A percentile compares a stretch with the other conserved stretches of the same genome.
phyloP scores from a whole-genome alignment of 2,113 vertebrate species.

The Neodon shergylaensis region DNA sequence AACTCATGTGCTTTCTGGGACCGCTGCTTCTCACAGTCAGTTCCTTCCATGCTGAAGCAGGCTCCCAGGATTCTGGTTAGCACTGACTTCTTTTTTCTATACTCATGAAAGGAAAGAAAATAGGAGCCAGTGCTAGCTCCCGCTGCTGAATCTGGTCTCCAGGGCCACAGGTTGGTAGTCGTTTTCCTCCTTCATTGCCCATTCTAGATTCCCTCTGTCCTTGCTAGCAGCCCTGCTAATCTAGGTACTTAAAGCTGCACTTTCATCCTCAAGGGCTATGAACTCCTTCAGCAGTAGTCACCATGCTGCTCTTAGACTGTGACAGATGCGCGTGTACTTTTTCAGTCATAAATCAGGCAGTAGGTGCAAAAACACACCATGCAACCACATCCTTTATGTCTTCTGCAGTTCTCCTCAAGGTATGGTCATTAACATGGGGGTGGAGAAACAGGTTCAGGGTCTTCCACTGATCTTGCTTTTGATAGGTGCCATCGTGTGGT shows the following conservation, averaged over 20 bases:
- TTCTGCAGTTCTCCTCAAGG: neutral
- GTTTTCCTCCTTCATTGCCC: neutral
- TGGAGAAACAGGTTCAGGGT: neutral
- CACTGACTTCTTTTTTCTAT: neutral
- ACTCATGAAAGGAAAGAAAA: neutral
- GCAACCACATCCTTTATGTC: neutral
- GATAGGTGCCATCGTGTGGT: neutral
- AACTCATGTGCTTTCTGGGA: neutral
- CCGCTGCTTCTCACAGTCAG: neutral
- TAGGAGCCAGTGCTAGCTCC: neutral
- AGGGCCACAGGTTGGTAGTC: neutral
- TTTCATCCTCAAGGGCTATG: neutral
- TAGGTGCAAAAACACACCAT: neutral
- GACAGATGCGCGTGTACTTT: neutral
- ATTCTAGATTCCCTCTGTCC: neutral
- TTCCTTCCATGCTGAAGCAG: neutral
- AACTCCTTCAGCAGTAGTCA: neutral
- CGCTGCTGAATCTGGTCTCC: neutral
- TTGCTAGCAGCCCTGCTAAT: neutral
- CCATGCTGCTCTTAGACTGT: neutral
- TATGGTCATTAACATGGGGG: neutral
- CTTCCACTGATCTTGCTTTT: neutral
- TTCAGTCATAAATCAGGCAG: neutral
- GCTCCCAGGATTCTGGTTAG: neutral
- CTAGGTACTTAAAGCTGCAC: neutral